A percentile compares a stretch with the other conserved stretches of the same genome.
These are phyloP conservation scores for Melipona beecheii DNA, from an alignment of 2,888 invertebrate genomes.

Conservation along the genomic window DNA sequence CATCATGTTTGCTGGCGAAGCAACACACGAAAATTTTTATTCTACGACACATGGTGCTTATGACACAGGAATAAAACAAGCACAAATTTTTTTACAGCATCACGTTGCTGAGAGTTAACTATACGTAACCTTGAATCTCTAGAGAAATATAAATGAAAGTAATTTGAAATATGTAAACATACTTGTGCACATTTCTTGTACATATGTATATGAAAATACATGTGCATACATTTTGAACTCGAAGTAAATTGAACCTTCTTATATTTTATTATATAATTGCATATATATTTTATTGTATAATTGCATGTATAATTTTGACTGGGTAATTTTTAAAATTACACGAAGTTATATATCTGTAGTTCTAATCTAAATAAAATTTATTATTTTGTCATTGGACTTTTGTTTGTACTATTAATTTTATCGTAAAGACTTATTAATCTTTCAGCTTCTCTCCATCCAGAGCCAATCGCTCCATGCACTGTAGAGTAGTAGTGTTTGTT, in stretches of 20 bases:
- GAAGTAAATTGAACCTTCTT: neutral
- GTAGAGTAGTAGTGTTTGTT: conserved; percentile 86
- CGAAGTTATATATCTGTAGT: conserved; percentile 13
- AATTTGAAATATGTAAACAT: neutral
- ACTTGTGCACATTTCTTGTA: conserved; percentile 10
- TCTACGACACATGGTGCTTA: conserved; percentile 90
- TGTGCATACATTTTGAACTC: neutral
- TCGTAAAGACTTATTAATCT: conserved; percentile 82
- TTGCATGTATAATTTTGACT: neutral
- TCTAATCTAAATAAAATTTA: conserved; percentile 13
- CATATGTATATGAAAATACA: neutral
- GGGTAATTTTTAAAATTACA: neutral
- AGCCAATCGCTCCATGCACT: conserved; percentile 89
- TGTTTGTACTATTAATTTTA: neutral
- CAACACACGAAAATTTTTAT: conserved; percentile 86
- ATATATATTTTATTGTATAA: neutral
- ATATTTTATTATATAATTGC: conserved; percentile 24
- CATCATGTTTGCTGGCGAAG: conserved; percentile 88
- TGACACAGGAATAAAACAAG: conserved; percentile 86
- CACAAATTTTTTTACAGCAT: conserved; percentile 82
- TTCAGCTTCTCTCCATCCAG: conserved; percentile 90
- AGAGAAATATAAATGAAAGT: neutral
- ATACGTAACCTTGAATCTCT: neutral
- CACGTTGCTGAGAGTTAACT: conserved; percentile 51
- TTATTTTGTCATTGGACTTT: conserved; percentile 9